These are phyloP conservation scores for Colinus virginianus DNA, from an alignment of 2,113 vertebrate genomes.

Conservation along the genomic window DNA sequence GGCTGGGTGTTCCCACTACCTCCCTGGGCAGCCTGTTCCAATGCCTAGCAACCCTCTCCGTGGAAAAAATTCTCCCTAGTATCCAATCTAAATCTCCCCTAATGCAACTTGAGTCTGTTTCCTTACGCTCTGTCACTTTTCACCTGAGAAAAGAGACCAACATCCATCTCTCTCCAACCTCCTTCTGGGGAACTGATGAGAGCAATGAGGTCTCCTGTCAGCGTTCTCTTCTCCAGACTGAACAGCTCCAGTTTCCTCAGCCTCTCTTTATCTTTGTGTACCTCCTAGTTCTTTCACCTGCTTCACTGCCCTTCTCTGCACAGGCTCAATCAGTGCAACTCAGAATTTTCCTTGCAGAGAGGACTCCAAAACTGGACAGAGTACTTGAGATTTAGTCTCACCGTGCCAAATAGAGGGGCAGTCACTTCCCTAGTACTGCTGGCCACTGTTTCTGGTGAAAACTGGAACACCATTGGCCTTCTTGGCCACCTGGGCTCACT, in stretches of 20 bases:
- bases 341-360: not conserved
- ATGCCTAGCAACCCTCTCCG: not conserved
- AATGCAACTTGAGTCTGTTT: not conserved
- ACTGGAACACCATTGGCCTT: not conserved
- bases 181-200: not conserved
- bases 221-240: not conserved
- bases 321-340: not conserved
- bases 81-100: not conserved
- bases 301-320: not conserved
- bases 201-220: not conserved
- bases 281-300: not conserved
- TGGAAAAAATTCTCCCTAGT: not conserved
- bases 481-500: not conserved
- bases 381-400: not conserved
- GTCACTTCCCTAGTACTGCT: not conserved
- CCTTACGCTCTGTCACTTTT: not conserved
- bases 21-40: not conserved
- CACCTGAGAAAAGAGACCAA: not conserved
- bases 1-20: not conserved
- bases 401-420: not conserved
- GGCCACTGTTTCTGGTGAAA: not conserved
- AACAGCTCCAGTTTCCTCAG: not conserved
- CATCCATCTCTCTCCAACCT: not conserved
- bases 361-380: not conserved
- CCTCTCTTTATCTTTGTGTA: not conserved